Base-by-base conservation (phyloP, 2,888 invertebrate genomes). In the Clunio marinus region DNA sequence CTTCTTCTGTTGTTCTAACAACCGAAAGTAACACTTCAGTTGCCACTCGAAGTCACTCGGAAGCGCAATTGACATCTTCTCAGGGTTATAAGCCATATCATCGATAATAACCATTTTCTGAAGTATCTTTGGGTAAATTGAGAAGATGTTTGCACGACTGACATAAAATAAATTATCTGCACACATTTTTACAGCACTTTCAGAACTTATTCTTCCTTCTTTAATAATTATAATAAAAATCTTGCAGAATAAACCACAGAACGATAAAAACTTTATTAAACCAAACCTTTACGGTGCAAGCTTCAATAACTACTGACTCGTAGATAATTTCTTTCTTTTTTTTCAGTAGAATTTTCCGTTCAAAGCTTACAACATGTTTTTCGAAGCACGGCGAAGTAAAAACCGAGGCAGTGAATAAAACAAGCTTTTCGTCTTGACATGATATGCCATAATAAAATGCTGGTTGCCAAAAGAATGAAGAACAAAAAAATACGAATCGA, bases 101-200 rank as follows among this genome's bases (percentile, higher is more conserved):
- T 83, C 80, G 1, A 75, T 80, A 1, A 81, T 75, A 58, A 88
- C 77, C 71, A 88, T 76, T 69, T 85, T 81, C 1, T 84, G 83
- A 76, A 89, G 80, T 1, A 88, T 78, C 73, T 83, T 83, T 1
- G 88, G 86, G 73, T 88, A 86, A 4, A 86, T 82, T 15, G 83
- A 82, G 74, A 88, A 88, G 51, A 88, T 80, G 73, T 86, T 76
- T 17, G 78, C 78, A 69, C 77, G 73, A 66, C 77, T 76, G 51
- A 78, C 73, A 69, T 77, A 75, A 70, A 78, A 77, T 13, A 79
- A 71, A 68, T 77, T 75, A 71, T 75, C 76, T 41, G 58, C 59
- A 32, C 35, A 35, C 59, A 59, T 28, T 17, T 17, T 22, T 3
- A 2, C 7, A 51, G 17, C 20, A 51, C 8, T 45, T n/a, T 7